Evolutionary conservation across 2,888 invertebrate genomes (phyloP).

Genomic region (Tetranychus piercei): DNA sequence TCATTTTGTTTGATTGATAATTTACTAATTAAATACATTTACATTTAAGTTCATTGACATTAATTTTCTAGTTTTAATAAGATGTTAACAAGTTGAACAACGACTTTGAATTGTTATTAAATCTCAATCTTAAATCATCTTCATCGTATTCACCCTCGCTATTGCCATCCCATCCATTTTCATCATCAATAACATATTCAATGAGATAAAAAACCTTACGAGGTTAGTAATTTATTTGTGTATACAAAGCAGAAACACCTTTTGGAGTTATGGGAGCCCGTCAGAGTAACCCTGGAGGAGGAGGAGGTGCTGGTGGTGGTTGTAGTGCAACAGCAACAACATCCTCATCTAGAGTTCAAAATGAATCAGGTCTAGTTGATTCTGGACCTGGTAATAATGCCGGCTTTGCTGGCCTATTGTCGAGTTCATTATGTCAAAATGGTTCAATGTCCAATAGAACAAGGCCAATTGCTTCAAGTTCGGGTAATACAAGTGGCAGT

Average conservation of each 20-base stretch:
- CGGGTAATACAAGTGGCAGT: not conserved
- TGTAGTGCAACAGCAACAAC: not conserved
- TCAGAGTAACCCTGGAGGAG: slow-evolving; percentile 2
- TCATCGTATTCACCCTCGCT: too few species aligned
- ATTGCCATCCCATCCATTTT: too few species aligned
- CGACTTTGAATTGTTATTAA: too few species aligned
- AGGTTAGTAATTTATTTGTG: not conserved
- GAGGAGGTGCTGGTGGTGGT: not conserved
- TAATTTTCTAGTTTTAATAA: too few species aligned
- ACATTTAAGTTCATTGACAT: too few species aligned
- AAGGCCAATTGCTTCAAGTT: not conserved
- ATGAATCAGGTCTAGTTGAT: not conserved
- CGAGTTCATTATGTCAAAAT: slow-evolving; percentile 4
- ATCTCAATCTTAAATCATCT: too few species aligned
- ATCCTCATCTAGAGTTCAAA: not conserved
- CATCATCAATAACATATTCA: too few species aligned
- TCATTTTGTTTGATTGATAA: too few species aligned
- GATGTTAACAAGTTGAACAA: too few species aligned
- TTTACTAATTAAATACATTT: too few species aligned
- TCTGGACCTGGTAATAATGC: not conserved
- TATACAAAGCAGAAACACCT: not conserved
- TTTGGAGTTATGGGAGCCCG: slow-evolving; percentile 5
- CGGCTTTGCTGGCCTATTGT: not conserved
- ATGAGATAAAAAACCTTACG: too few species aligned
- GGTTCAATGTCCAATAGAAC: not conserved